Base-by-base conservation (phyloP, 1,140 invertebrate species). In the Steinernema feltiae region DNA sequence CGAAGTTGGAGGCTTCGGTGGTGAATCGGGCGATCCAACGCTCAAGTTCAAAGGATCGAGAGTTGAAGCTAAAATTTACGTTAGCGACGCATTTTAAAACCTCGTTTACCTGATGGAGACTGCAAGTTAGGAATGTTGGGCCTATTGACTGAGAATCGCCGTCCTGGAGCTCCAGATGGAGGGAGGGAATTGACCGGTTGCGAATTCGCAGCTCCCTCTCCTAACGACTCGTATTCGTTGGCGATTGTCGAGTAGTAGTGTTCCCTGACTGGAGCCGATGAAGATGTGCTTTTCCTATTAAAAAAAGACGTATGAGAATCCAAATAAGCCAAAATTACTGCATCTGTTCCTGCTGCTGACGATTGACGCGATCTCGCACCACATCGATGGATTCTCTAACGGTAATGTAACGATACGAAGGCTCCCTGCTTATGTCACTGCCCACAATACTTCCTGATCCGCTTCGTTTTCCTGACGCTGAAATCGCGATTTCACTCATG, bases 231-330 rank as follows among this genome's bases (percentile, higher is more conserved):
- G 69, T 78, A 78, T 21, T 78, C 76, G 41, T 78, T 78, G 15
- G 72, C 76, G 46, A 78, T 78, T 18, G 74, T 78, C 1, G 72
- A 75, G 21, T 78, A 78, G 48, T 78, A 78, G 69, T 78, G 76
- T 69, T 78, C 76, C 30, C 76, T 74, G 24, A 30, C 74, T 24
- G 73, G 73, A 21, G 41, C 41, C 41, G 41, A 46, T n/a, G 41
- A n/a, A 7, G 41, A 12, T 46, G n/a, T n/a, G 41, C n/a, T n/a
- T 46, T 12, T 12, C 7, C n/a, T 46, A 46, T 46, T 46, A 12
- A 7, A 46, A 7, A n/a, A 46, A 12, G 7, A 46, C 7, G 41
- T n/a, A n/a, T n/a, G n/a, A n/a, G 41, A 7, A 46, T 46, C n/a
- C 7, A 46, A 7, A 46, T 46, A n/a, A 12, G 7, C n/a, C 7